Evolutionary conservation across 2,113 vertebrate species (phyloP), one percentile per base, ranked within the genome.

Genomic region (Thamnaconus septentrionalis): DNA sequence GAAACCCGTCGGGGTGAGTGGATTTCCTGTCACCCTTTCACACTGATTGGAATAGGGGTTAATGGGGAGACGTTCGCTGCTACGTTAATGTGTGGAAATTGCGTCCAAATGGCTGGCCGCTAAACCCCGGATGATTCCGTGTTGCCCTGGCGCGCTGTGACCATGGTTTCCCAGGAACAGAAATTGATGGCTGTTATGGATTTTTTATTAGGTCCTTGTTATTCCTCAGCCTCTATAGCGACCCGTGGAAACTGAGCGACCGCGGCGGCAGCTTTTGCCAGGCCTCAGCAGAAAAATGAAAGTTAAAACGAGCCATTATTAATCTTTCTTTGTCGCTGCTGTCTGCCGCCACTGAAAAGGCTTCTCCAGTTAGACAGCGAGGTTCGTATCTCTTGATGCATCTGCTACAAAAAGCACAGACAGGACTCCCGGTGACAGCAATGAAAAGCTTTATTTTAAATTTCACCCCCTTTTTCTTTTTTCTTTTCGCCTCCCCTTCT

Each of bases 381-480:
- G 18, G 18, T 31, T 31, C 2, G 18, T 31, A 31, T 31, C 18
- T 52, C 39, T 73, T 69, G 72, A 76, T 53, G 66, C 53, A 53
- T 54, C 48, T 42, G 39, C 41, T 61, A 39, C 6, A 57, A 62
- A 46, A 72, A 11, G 39, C 5, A 45, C 8, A 56, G 53, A 61
- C 6, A 57, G 39, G 41, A 48, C 8, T 55, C 42, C 61, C 62
- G 73, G 45, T 61, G 61, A 66, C 71, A 61, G 56, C 59, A 66
- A 60, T 56, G 59, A 57, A 41, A 61, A 54, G 54, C 45, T 74
- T 80, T 81, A 75, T 81, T 75, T 78, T 72, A 46, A 47, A 78
- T 81, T 85, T 76, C 76, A 73, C 81, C 67, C 71, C 78, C 69
- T 59, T 6, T 52, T 74, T 47, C 56, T 6, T 52, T 74, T 47